These are phyloP conservation scores for Agrochola lychnidis DNA, from an alignment of 2,888 invertebrate genomes.

Conservation along the genomic window DNA sequence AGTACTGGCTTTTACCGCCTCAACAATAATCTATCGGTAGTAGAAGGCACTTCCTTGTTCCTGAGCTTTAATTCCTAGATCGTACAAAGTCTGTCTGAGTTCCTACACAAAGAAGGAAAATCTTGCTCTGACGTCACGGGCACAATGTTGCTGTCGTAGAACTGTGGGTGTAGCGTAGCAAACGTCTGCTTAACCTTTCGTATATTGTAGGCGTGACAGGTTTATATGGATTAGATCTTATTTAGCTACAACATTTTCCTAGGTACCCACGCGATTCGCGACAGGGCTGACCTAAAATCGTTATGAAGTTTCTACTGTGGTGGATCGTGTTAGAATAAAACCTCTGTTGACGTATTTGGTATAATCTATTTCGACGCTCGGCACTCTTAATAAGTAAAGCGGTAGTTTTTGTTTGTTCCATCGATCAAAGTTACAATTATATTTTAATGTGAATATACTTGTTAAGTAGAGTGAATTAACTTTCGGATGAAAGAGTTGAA, in stretches of 20 bases:
- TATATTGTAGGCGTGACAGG: slow-evolving; percentile 18
- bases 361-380: slow-evolving; percentile 20
- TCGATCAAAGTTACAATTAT: slow-evolving; percentile 6
- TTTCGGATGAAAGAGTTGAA: not conserved
- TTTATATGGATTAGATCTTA: slow-evolving; percentile 11
- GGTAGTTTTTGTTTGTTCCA: slow-evolving; percentile 23
- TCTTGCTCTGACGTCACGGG: slow-evolving; percentile 32
- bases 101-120: not conserved
- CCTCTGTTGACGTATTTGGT: slow-evolving; percentile 41
- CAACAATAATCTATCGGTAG: slow-evolving; percentile 15
- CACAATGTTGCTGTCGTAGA: slow-evolving; percentile 3
- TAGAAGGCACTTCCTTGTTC: slow-evolving; percentile 23
- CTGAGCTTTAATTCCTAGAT: slow-evolving; percentile 1
- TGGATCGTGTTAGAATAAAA: slow-evolving; percentile 28
- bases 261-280: not conserved
- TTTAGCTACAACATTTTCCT: not conserved
- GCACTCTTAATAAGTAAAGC: slow-evolving; percentile 9
- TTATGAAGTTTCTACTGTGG: slow-evolving; percentile 34
- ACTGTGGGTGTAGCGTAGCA: slow-evolving; percentile 34
- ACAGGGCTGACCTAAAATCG: slow-evolving; percentile 38
- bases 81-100: not conserved
- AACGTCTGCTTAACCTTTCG: slow-evolving; percentile 36
- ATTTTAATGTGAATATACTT: not conserved
- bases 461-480: not conserved
- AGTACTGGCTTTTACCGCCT: slow-evolving; percentile 33